These are phyloP conservation scores for Falco peregrinus DNA, from an alignment of 2,797 vertebrate genomes.

Conservation along the genomic window DNA sequence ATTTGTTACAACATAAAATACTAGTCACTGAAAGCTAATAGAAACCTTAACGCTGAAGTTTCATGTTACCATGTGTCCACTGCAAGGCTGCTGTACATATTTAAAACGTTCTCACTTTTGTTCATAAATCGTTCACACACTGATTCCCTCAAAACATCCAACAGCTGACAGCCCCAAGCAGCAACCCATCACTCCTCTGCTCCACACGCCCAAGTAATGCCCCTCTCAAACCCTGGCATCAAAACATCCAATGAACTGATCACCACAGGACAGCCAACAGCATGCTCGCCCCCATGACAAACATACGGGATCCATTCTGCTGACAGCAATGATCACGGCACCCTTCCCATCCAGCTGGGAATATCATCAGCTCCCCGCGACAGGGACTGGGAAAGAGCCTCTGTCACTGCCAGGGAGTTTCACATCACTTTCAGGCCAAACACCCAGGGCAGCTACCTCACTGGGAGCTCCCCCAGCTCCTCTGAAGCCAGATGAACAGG, in stretches of 20 bases:
- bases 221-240: neutral
- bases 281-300: rapidly evolving
- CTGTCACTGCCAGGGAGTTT: neutral
- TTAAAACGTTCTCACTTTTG: neutral
- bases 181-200: neutral
- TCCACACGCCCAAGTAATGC: neutral
- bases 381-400: neutral
- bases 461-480: neutral
- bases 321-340: rapidly evolving
- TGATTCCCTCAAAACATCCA: neutral
- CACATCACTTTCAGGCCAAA: neutral
- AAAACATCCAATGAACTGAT: neutral
- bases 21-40: neutral
- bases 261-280: neutral
- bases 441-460: neutral
- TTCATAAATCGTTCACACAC: neutral
- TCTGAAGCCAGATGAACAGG: conserved; percentile 7
- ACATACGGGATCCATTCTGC: neutral
- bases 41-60: neutral
- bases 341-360: neutral
- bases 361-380: rapidly evolving
- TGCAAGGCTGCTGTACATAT: rapidly evolving
- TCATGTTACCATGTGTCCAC: neutral
- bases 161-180: neutral
- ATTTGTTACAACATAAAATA: neutral